Percentiles rank a stretch among this genome's conserved stretches.
These are phyloP conservation scores for Aphelenchoides besseyi DNA, from an alignment of 1,140 invertebrate species.

Conservation along the genomic window DNA sequence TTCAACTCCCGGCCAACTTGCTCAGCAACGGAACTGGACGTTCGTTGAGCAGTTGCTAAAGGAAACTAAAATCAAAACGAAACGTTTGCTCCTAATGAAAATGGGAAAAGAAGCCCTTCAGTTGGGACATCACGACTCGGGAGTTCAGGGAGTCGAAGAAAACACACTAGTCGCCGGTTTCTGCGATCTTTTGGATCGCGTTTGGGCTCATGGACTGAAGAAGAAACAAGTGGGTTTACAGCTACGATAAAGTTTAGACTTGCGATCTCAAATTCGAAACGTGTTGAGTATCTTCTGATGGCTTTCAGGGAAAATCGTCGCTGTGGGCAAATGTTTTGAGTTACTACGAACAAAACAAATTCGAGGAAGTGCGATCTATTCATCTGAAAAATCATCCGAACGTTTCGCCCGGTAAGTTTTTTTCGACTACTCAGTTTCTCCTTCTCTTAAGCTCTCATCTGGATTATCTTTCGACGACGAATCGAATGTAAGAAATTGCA, in stretches of 20 bases:
- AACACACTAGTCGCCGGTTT: slow-evolving; percentile 93
- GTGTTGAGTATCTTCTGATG: slow-evolving; percentile 11
- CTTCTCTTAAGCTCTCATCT: slow-evolving; percentile 48
- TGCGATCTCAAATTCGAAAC: neutral
- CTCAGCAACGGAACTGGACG: slow-evolving; percentile 95
- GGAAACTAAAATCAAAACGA: slow-evolving; percentile 72
- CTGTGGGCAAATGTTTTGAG: slow-evolving; percentile 54
- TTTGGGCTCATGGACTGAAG: slow-evolving; percentile 95
- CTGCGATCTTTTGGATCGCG: slow-evolving; percentile 91
- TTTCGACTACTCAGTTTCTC: neutral
- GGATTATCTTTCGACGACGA: slow-evolving; percentile 55
- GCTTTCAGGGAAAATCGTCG: slow-evolving; percentile 59
- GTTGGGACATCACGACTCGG: slow-evolving; percentile 71
- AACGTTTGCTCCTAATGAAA: slow-evolving; percentile 94
- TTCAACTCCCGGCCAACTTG: slow-evolving; percentile 65
- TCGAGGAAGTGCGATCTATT: slow-evolving; percentile 12
- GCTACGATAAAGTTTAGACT: neutral
- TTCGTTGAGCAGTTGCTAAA: slow-evolving; percentile 90
- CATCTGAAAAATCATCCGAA: slow-evolving; percentile 35
- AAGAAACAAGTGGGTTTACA: slow-evolving; percentile 70
- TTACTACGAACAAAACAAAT: slow-evolving; percentile 57
- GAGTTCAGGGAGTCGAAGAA: slow-evolving; percentile 77
- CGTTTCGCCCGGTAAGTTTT: slow-evolving; percentile 46
- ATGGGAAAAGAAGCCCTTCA: slow-evolving; percentile 90
- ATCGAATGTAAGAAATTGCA: slow-evolving; percentile 53